Percentiles rank a stretch among this genome's conserved stretches.
These are phyloP conservation scores for Tenualosa thibaudeaui DNA, from an alignment of 2,797 vertebrate genomes.

Conservation along the genomic window DNA sequence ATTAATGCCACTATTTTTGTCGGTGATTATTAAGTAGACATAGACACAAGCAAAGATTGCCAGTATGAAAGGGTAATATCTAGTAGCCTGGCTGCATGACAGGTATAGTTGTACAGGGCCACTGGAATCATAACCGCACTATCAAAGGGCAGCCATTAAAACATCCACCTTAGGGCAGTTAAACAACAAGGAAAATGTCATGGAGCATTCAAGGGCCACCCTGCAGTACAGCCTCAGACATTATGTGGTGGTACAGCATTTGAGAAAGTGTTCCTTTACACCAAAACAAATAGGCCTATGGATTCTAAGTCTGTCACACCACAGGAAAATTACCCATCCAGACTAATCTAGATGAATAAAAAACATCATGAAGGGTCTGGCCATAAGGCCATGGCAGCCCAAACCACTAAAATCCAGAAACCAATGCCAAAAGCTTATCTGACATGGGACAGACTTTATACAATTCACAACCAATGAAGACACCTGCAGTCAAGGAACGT, in stretches of 20 bases:
- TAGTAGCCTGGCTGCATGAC: background rate
- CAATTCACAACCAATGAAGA: no score
- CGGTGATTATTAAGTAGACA: background rate
- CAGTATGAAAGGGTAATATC: background rate
- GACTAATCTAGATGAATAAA: no score
- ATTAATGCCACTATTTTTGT: background rate
- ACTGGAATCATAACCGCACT: background rate
- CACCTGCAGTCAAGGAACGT: no score
- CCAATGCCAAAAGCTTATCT: no score
- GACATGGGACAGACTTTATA: no score
- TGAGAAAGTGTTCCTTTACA: background rate
- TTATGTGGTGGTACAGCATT: background rate
- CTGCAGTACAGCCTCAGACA: background rate
- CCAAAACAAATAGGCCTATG: no score
- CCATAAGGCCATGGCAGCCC: no score
- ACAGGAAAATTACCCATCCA: no score
- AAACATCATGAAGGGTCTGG: no score
- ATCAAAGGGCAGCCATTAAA: background rate
- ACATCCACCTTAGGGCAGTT: background rate
- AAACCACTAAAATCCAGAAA: no score
- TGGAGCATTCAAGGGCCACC: background rate
- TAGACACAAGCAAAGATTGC: background rate
- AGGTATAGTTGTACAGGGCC: background rate
- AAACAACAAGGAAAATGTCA: background rate
- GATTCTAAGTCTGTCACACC: no score